Percentiles rank a stretch among this genome's conserved stretches.
Evolutionary conservation across 2,797 vertebrate genomes (phyloP).

Genomic region (Staurois parvus): DNA sequence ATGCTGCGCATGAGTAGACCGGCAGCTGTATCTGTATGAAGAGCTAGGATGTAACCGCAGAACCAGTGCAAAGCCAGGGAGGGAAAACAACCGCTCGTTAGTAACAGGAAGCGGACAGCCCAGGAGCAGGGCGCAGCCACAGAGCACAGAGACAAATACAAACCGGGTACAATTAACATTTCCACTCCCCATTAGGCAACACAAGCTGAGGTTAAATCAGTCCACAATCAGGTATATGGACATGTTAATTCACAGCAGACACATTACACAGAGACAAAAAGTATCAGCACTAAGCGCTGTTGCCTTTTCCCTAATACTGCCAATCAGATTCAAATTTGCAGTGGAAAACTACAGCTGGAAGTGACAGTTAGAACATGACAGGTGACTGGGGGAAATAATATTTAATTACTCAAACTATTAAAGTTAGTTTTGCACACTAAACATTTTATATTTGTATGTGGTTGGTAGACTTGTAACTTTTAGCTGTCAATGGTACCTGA

Average conservation of each 20-base stretch:
- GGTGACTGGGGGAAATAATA: no score
- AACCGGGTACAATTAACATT: constrained; percentile 25
- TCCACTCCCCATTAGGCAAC: constrained; percentile 34
- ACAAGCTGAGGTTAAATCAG: constrained; percentile 13
- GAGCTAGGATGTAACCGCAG: constrained; percentile 91
- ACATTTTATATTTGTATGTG: no score
- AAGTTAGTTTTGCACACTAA: no score
- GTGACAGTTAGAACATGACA: no score
- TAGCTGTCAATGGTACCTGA: no score
- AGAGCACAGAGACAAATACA: constrained; percentile 68
- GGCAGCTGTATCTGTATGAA: constrained; percentile 96
- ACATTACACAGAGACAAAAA: background rate
- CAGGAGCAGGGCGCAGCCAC: constrained; percentile 76
- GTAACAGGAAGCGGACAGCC: constrained; percentile 82
- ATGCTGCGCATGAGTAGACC: constrained; percentile 96
- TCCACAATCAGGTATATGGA: background rate
- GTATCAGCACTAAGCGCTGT: background rate
- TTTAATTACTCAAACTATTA: no score
- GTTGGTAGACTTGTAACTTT: no score
- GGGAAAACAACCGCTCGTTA: constrained; percentile 88
- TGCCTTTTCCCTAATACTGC: no score
- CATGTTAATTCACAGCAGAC: constrained; percentile 49
- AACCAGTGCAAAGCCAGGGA: constrained; percentile 86
- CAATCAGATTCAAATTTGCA: background rate
- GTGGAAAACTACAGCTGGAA: background rate